Conservation (phyloP, 2,888 invertebrate species). For the Sepioteuthis lessoniana region DNA sequence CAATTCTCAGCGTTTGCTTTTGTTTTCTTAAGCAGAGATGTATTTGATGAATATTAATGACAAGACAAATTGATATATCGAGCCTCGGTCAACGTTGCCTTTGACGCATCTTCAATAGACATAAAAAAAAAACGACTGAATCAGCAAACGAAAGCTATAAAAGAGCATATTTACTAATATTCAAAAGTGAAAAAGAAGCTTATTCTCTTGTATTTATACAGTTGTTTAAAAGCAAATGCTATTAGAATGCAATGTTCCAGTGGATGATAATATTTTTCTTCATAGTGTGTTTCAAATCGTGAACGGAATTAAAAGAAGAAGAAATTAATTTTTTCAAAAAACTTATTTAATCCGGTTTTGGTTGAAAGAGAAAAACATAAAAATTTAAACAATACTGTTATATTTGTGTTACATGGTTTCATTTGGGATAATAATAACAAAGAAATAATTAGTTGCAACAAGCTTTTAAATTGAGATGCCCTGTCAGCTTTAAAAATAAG, state of each 20-base stretch:
- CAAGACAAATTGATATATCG: background rate
- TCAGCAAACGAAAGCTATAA: background rate
- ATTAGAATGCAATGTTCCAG: background rate
- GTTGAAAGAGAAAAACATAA: too few species aligned
- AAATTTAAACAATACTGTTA: too few species aligned
- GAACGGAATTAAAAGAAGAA: too few species aligned
- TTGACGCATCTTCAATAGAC: background rate
- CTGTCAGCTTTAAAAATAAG: too few species aligned
- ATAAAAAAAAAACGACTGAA: background rate
- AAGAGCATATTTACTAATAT: background rate
- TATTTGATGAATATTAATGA: constrained; percentile 33
- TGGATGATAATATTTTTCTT: too few species aligned
- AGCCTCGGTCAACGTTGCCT: background rate
- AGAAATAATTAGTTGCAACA: too few species aligned
- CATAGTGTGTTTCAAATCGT: too few species aligned
- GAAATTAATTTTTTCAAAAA: too few species aligned
- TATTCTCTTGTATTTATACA: background rate
- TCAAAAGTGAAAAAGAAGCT: background rate
- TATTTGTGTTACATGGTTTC: too few species aligned
- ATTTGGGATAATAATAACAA: too few species aligned
- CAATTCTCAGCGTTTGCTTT: background rate
- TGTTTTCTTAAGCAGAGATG: background rate
- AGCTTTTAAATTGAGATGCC: too few species aligned
- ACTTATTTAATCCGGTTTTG: too few species aligned
- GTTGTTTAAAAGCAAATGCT: background rate